Percentiles rank a stretch among this genome's conserved stretches.
Conservation (phyloP, 2,113 vertebrate genomes). For the Ophthalmolycus amberensis region DNA sequence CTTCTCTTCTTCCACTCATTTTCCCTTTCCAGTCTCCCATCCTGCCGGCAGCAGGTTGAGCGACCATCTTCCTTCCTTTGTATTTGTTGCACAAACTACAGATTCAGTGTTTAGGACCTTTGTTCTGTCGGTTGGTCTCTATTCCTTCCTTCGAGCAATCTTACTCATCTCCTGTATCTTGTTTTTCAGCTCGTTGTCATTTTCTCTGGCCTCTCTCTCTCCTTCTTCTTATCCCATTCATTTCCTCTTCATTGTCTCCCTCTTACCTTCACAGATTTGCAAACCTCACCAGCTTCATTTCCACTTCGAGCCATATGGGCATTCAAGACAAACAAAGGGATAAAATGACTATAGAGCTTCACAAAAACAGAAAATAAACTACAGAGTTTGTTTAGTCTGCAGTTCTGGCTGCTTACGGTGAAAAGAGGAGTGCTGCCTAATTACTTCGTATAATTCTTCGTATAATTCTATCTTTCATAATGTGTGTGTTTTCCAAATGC, state of each 20-base stretch:
- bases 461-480: constrained; percentile 19
- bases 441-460: constrained; percentile 31
- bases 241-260: neutral
- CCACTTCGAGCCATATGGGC: constrained; percentile 12
- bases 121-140: neutral
- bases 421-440: constrained; percentile 12
- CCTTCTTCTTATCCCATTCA: neutral
- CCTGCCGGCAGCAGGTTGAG: neutral
- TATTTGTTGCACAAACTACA: neutral
- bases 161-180: neutral
- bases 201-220: neutral
- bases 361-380: constrained; percentile 6
- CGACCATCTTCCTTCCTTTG: neutral
- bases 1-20: neutral
- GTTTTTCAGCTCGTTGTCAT: neutral
- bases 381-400: constrained; percentile 1
- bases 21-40: neutral
- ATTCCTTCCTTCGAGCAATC: neutral
- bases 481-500: constrained; percentile 10
- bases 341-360: constrained; percentile 7
- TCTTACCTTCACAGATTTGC: neutral
- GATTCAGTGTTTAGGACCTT: neutral
- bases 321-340: constrained; percentile 17
- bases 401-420: constrained; percentile 25
- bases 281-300: neutral